These are phyloP conservation scores for Drosophila ficusphila DNA, from an alignment of 1,140 invertebrate species.

Conservation along the genomic window DNA sequence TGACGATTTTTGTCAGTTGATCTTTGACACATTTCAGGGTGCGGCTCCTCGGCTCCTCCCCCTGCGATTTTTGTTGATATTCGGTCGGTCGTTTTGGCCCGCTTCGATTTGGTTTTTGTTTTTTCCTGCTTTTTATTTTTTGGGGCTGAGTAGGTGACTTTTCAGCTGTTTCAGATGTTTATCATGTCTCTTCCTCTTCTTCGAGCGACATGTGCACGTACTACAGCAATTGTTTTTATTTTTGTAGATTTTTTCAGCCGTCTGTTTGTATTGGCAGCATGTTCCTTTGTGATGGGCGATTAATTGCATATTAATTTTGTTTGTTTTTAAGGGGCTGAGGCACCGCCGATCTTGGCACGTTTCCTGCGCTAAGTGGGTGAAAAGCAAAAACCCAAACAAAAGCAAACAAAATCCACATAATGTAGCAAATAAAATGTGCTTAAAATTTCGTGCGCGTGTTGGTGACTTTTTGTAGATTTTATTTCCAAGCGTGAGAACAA, in stretches of 20 bases:
- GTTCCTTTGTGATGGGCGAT: conserved; percentile 78
- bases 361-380: conserved; percentile 71
- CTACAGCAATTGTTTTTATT: conserved; percentile 58
- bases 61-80: conserved; percentile 1
- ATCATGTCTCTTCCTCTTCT: conserved; percentile 43
- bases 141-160: conserved; percentile 69
- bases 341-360: conserved; percentile 73
- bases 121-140: conserved; percentile 31
- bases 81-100: conserved; percentile 33
- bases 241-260: conserved; percentile 17
- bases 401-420: conserved; percentile 46
- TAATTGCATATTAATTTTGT: conserved; percentile 82
- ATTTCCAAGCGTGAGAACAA: conserved; percentile 67
- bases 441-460: conserved; percentile 73
- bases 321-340: conserved; percentile 36
- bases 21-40: conserved; percentile 80
- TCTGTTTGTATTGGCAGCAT: conserved; percentile 70
- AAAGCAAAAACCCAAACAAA: conserved; percentile 25
- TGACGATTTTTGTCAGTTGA: conserved; percentile 81
- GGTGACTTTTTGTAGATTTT: conserved; percentile 28
- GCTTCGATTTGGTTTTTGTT: conserved; percentile 51
- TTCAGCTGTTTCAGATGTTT: conserved; percentile 69
- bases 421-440: conserved; percentile 66
- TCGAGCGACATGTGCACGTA: conserved; percentile 73
- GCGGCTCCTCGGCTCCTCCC: conserved; percentile 45